Conservation (phyloP, 2,113 vertebrate species). For the Podilymbus podiceps region DNA sequence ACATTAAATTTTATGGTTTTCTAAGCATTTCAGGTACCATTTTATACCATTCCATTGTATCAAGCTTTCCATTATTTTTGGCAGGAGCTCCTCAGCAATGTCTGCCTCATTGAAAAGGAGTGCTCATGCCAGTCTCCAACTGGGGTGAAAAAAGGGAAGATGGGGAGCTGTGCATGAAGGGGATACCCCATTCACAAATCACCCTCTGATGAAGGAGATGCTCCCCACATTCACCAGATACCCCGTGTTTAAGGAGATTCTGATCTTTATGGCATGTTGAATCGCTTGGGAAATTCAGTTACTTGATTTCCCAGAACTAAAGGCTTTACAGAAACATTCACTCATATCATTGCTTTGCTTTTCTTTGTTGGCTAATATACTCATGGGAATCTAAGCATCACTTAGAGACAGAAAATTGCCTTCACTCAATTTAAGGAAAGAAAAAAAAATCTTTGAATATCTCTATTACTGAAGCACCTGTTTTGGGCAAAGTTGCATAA, state of each 20-base stretch:
- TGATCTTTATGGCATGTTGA: not conserved
- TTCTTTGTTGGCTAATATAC: not conserved
- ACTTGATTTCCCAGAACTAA: not conserved
- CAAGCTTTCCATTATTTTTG: constrained; percentile 75
- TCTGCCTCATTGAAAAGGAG: constrained; percentile 54
- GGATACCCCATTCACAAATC: not conserved
- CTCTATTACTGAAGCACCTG: not conserved
- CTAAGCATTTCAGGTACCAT: constrained; percentile 64
- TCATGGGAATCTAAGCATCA: not conserved
- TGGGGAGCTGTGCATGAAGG: not conserved
- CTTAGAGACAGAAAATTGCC: not conserved
- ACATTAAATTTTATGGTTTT: constrained; percentile 50
- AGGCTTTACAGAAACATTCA: not conserved
- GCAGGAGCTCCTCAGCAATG: constrained; percentile 65
- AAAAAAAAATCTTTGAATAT: not conserved
- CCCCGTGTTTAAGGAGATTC: not conserved
- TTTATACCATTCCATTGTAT: constrained; percentile 59
- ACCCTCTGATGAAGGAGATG: not conserved
- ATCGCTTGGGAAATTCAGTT: constrained; percentile 8
- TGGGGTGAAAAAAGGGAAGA: constrained; percentile 17
- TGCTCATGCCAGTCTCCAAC: constrained; percentile 42
- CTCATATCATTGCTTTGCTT: not conserved
- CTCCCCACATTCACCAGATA: not conserved
- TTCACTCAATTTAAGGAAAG: not conserved
- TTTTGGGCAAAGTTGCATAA: not conserved